Conservation (phyloP, 2,797 vertebrate species). For the Lepilemur septentrionalis region DNA sequence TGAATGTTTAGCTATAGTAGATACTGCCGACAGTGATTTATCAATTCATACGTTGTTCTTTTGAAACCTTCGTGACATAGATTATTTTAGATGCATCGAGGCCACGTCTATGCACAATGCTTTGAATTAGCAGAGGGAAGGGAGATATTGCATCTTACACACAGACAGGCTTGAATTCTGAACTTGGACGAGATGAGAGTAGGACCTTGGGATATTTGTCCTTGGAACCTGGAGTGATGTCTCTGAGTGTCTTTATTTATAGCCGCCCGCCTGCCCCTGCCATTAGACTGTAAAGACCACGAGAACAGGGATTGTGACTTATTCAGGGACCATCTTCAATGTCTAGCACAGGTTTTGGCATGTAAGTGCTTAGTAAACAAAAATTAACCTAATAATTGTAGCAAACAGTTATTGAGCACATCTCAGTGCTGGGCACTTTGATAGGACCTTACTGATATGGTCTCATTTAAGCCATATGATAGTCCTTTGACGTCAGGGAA, state of each 20-base stretch:
- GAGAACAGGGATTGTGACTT: background rate
- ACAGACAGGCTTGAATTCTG: background rate
- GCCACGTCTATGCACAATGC: background rate
- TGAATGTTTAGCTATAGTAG: background rate
- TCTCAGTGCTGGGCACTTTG: background rate
- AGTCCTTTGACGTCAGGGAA: background rate
- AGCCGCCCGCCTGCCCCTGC: accelerated
- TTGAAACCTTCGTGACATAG: background rate
- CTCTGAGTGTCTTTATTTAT: background rate
- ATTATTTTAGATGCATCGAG: background rate
- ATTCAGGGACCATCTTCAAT: background rate
- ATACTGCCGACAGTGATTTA: background rate
- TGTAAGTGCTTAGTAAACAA: background rate
- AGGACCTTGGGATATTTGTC: background rate
- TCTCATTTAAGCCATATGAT: background rate
- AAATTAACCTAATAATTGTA: background rate
- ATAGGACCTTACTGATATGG: background rate
- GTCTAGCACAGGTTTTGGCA: background rate
- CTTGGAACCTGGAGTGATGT: background rate
- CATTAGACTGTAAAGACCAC: background rate
- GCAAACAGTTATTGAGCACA: background rate
- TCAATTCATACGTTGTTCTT: background rate
- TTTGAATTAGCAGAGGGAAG: background rate
- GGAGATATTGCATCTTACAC: background rate
- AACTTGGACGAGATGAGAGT: background rate